Evolutionary conservation across 2,888 invertebrate species (phyloP).

Genomic region (Mactromeris polynyma): DNA sequence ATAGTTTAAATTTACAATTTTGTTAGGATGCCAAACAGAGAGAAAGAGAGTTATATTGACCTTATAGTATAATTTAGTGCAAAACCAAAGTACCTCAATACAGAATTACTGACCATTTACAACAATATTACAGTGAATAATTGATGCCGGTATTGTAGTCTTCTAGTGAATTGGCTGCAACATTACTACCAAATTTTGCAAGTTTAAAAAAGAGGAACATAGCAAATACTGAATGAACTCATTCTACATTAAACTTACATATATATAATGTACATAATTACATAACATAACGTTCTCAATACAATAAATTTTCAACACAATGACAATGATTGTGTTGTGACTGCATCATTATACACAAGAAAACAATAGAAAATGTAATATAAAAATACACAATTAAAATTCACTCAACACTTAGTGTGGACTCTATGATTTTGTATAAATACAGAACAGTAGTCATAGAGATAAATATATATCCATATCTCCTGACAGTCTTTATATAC

Average conservation of each 20-base stretch:
- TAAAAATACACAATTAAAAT: conserved; percentile 21
- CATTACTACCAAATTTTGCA: too few relatives aligned
- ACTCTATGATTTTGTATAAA: background rate
- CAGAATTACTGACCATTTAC: too few relatives aligned
- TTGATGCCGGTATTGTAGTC: too few relatives aligned
- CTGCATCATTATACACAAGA: background rate
- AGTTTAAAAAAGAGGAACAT: background rate
- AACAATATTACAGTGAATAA: too few relatives aligned
- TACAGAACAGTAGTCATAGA: background rate
- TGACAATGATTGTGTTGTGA: background rate
- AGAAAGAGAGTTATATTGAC: too few relatives aligned
- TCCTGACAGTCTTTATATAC: conserved; percentile 4
- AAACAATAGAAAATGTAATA: conserved; percentile 8
- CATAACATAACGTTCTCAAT: background rate
- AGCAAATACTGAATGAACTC: background rate
- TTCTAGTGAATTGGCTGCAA: too few relatives aligned
- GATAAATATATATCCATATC: background rate
- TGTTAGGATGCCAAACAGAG: too few relatives aligned
- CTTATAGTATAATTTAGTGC: too few relatives aligned
- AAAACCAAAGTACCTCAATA: too few relatives aligned
- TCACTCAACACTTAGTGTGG: background rate
- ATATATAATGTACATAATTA: background rate
- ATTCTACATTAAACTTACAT: background rate
- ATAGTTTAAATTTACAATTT: too few relatives aligned
- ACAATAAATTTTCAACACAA: background rate